These are phyloP conservation scores for Notolabrus celidotus DNA, from an alignment of 2,797 vertebrate genomes.

Conservation along the genomic window DNA sequence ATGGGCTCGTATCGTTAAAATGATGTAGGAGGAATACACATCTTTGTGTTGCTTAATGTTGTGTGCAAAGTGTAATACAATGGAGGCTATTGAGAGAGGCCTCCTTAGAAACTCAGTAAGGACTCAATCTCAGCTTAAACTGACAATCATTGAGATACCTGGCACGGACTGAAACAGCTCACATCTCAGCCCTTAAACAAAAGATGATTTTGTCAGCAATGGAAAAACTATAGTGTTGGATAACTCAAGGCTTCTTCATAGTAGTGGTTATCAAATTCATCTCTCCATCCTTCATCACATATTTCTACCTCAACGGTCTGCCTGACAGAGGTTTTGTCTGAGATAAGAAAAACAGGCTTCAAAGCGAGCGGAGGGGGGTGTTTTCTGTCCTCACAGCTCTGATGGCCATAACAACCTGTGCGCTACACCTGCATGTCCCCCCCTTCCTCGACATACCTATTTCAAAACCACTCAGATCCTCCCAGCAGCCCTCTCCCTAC, in stretches of 20 bases:
- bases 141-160: slow-evolving; percentile 5
- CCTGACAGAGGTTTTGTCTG: slow-evolving; percentile 42
- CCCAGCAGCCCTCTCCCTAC: slow-evolving; percentile 57
- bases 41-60: slow-evolving; percentile 55
- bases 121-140: slow-evolving; percentile 9
- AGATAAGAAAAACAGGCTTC: slow-evolving; percentile 38
- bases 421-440: slow-evolving; percentile 62
- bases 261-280: slow-evolving; percentile 21
- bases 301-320: slow-evolving; percentile 48
- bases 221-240: slow-evolving; percentile 13
- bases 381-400: slow-evolving; percentile 55
- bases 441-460: slow-evolving; percentile 20
- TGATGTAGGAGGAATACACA: slow-evolving; percentile 41
- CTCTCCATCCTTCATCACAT: slow-evolving; percentile 43
- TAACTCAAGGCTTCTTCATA: slow-evolving; percentile 14
- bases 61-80: slow-evolving; percentile 47
- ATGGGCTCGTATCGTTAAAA: slow-evolving; percentile 44
- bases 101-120: too few relatives aligned
- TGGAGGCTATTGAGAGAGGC: slow-evolving; percentile 25
- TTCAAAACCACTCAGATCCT: slow-evolving; percentile 64
- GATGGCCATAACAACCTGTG: slow-evolving; percentile 64
- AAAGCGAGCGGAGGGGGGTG: slow-evolving; percentile 57
- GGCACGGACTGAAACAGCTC: neutral
- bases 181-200: slow-evolving; percentile 1
- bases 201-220: neutral